Percentiles rank a stretch among this genome's conserved stretches.
These are phyloP conservation scores for Brachionichthys hirsutus DNA, from an alignment of 2,113 vertebrate species.

Conservation along the genomic window DNA sequence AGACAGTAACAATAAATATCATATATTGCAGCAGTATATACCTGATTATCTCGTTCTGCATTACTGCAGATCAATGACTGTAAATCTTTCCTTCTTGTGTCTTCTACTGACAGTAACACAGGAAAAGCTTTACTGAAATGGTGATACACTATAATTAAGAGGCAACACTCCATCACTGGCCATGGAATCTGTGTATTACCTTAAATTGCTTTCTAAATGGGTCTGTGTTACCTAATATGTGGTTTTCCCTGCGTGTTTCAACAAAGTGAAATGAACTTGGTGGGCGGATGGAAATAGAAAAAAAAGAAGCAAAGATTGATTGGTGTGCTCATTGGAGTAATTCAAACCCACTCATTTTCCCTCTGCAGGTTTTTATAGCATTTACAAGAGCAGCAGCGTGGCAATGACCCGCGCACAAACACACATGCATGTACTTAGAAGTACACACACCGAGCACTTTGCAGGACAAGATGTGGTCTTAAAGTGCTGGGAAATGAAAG, in stretches of 20 bases:
- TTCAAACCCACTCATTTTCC: constrained; percentile 65
- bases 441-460: constrained; percentile 62
- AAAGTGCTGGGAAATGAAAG: constrained; percentile 74
- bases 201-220: constrained; percentile 80
- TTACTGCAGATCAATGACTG: not conserved
- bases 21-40: no score
- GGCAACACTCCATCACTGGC: constrained; percentile 69
- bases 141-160: constrained; percentile 78
- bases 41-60: no score
- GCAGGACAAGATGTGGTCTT: constrained; percentile 72
- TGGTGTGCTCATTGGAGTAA: constrained; percentile 71
- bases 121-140: constrained; percentile 64
- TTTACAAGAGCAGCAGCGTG: constrained; percentile 78
- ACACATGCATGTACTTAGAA: constrained; percentile 6
- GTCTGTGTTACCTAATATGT: constrained; percentile 80
- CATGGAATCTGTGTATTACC: constrained; percentile 59
- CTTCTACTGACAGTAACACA: constrained; percentile 41
- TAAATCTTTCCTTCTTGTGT: not conserved
- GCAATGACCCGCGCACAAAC: constrained; percentile 56
- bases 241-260: constrained; percentile 72
- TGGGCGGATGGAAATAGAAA: constrained; percentile 67
- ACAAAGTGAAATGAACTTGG: constrained; percentile 73
- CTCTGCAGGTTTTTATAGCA: constrained; percentile 73
- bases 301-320: constrained; percentile 80
- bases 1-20: no score